Evolutionary conservation across 2,888 invertebrate genomes (phyloP), one percentile per base, ranked within the genome.

Genomic region (Perizoma flavofasciatum): DNA sequence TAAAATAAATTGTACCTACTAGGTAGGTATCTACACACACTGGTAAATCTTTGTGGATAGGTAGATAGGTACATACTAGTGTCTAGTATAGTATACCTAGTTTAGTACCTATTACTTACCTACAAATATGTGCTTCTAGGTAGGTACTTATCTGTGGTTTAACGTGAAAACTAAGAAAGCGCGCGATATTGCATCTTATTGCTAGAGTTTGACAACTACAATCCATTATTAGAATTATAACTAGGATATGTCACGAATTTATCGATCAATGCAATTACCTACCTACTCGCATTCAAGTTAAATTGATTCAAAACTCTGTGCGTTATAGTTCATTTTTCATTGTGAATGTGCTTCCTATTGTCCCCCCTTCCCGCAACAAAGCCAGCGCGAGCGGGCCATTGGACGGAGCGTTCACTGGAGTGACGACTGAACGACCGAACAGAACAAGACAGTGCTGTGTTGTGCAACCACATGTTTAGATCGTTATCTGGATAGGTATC

Each of bases 381-480:
- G 34, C 9, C 46, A 33, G 33, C 46, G 46, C 8, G 8, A 11
- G 5, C 22, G 45, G 45, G 22, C 22, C 22, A 45, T 5, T 45
- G 6, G 22, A 45, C 34, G 5, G 45, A 4, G 34, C 10, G 32
- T 11, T 35, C 37, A 52, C 52, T 52, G 52, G 53, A 45, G 48
- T 43, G 33, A 34, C 55, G 48, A 54, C 40, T 33, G 47, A 40
- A 34, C 46, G 47, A 54, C 47, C 54, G 47, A 54, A 33, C 47
- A 33, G 32, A 22, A 22, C 22, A 22, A 22, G 54, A 40, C 46
- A 53, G 54, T 47, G n/a, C 6, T 46, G 46, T 46, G 46, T 46
- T 46, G 22, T 22, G 7, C 39, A 11, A 49, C 8, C 39, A 22
- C 48, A 10, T 48, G 10, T 48, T n/a, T 32, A n/a, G 5, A 41